A percentile compares a stretch with the other conserved stretches of the same genome.
Evolutionary conservation across 1,140 invertebrate genomes (phyloP).

Genomic region (Choristoneura fumiferana): DNA sequence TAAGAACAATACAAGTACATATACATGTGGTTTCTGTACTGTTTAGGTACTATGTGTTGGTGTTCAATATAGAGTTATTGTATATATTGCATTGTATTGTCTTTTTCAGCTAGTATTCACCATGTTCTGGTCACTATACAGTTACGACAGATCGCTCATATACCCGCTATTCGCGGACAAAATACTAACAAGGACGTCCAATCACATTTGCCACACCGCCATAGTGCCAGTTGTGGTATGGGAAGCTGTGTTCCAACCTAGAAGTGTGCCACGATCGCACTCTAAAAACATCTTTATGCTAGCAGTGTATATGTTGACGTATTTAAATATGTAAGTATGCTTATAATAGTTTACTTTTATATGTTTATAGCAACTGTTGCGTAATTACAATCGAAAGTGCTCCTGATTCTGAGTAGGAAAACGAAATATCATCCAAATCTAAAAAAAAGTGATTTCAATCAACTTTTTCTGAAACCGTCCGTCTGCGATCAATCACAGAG

Average conservation of each 20-base stretch:
- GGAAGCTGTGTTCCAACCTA: slow-evolving; percentile 40
- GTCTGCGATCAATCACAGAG: too few species aligned
- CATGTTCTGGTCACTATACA: slow-evolving; percentile 51
- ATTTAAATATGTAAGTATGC: slow-evolving; percentile 48
- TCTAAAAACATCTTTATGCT: slow-evolving; percentile 33
- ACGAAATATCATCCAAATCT: too few species aligned
- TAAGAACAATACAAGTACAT: too few species aligned
- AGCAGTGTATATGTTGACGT: slow-evolving; percentile 31
- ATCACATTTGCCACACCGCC: slow-evolving; percentile 55
- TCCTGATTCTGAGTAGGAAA: too few species aligned
- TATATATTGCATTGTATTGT: background rate
- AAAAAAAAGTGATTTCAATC: too few species aligned
- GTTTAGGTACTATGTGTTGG: too few species aligned
- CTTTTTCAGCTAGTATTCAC: slow-evolving; percentile 36
- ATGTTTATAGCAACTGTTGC: too few species aligned
- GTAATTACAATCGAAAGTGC: too few species aligned
- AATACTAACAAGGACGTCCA: slow-evolving; percentile 36
- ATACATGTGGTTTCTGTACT: too few species aligned
- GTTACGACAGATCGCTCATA: slow-evolving; percentile 44
- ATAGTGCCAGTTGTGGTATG: slow-evolving; percentile 41
- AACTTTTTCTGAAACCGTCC: too few species aligned
- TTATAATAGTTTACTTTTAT: too few species aligned
- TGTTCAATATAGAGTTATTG: too few species aligned
- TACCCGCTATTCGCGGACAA: slow-evolving; percentile 41
- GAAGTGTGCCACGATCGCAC: slow-evolving; percentile 38